Percentiles rank a stretch among this genome's conserved stretches.
phyloP scores from a whole-genome alignment of 2,888 invertebrate species.

The Pemphredon lugubris region DNA sequence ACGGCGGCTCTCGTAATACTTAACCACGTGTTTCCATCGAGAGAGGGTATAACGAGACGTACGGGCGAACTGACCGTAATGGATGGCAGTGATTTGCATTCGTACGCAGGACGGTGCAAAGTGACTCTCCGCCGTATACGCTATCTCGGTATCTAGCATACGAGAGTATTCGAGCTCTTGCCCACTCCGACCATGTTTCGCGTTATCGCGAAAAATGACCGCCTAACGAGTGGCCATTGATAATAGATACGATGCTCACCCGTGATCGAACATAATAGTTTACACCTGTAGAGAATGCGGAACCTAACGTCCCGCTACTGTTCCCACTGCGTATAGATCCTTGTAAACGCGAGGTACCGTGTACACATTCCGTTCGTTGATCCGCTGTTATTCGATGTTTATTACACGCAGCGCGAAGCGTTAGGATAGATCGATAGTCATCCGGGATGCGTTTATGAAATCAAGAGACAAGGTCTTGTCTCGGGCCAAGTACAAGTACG shows the following conservation, averaged over 20 bases:
- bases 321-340: too few relatives aligned
- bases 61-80: conserved; percentile 29
- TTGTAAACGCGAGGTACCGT: too few relatives aligned
- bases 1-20: conserved; percentile 10
- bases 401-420: too few relatives aligned
- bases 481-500: too few relatives aligned
- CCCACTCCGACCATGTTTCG: neutral
- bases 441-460: too few relatives aligned
- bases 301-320: neutral
- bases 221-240: conserved; percentile 18
- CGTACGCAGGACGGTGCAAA: conserved; percentile 21
- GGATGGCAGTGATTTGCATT: conserved; percentile 37
- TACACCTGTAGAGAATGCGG: conserved; percentile 5
- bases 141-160: conserved; percentile 23
- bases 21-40: conserved; percentile 28
- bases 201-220: conserved; percentile 24
- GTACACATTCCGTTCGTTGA: too few relatives aligned
- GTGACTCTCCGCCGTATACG: conserved; percentile 25
- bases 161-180: neutral
- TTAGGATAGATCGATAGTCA: too few relatives aligned
- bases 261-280: conserved; percentile 24
- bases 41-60: conserved; percentile 34
- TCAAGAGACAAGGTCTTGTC: too few relatives aligned
- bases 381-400: too few relatives aligned
- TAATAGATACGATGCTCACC: conserved; percentile 9